These are phyloP conservation scores for Bostrychus sinensis DNA, from an alignment of 2,113 vertebrate genomes.

Conservation along the genomic window DNA sequence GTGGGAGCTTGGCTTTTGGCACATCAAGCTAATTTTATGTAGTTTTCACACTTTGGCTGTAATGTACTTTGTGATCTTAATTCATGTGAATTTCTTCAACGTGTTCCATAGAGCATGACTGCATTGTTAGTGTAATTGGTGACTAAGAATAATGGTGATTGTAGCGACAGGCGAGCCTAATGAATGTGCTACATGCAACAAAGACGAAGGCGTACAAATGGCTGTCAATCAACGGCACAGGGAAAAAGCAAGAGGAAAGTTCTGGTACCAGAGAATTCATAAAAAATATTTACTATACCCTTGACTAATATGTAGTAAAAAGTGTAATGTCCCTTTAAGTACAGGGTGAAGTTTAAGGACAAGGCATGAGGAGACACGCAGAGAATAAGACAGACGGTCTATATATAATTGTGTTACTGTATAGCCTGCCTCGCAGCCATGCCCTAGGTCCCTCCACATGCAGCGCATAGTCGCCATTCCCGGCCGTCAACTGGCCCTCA, in stretches of 20 bases:
- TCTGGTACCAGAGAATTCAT: background rate
- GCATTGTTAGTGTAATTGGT: constrained; percentile 11
- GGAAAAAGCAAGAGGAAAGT: background rate
- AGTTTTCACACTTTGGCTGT: background rate
- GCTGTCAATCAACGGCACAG: background rate
- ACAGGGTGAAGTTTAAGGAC: constrained; percentile 1
- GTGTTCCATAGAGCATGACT: constrained; percentile 6
- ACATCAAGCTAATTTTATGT: constrained; percentile 1
- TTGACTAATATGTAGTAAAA: background rate
- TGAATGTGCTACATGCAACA: constrained; percentile 8
- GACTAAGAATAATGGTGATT: constrained; percentile 15
- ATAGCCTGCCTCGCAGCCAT: constrained; percentile 46
- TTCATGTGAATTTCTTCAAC: constrained; percentile 9
- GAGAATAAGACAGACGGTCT: constrained; percentile 20
- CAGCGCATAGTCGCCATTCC: constrained; percentile 82
- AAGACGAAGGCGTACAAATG: background rate
- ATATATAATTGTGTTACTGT: constrained; percentile 51
- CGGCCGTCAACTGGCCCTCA: constrained; percentile 65
- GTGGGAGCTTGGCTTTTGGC: background rate
- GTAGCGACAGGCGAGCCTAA: constrained; percentile 12
- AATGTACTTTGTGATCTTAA: constrained; percentile 11
- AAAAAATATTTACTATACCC: background rate
- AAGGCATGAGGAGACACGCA: constrained; percentile 15
- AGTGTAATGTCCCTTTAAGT: background rate
- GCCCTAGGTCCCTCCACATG: constrained; percentile 68